A percentile compares a stretch with the other conserved stretches of the same genome.
Evolutionary conservation across 92 coral and sea anemone genomes (phyloP).

Genomic region (Pocillopora meandrina): DNA sequence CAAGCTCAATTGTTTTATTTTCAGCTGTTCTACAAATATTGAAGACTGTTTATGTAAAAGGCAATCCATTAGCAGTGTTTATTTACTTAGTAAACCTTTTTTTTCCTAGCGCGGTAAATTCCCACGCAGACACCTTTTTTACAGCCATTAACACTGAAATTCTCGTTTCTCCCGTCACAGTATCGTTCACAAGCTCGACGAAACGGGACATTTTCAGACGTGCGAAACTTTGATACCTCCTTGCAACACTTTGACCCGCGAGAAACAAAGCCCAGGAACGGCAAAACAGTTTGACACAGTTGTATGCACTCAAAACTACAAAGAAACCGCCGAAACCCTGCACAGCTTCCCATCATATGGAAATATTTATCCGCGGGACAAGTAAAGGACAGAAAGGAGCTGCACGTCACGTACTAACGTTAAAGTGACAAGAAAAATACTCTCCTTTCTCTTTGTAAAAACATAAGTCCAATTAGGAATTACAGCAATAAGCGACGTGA

Average conservation of each 20-base stretch:
- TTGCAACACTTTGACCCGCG: conserved; percentile 54
- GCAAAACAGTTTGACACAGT: conserved; percentile 11
- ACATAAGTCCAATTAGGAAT: no score
- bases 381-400: not conserved
- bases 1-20: conserved; percentile 34
- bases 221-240: conserved; percentile 17
- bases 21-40: conserved; percentile 37
- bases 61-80: conserved; percentile 42
- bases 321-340: conserved; percentile 32
- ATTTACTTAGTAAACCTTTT: not conserved
- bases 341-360: conserved; percentile 43
- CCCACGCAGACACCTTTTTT: not conserved
- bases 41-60: conserved; percentile 38
- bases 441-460: not conserved
- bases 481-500: not conserved
- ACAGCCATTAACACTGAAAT: not conserved
- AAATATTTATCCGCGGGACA: conserved; percentile 22
- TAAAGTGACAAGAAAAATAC: not conserved
- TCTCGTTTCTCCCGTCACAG: not conserved
- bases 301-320: conserved; percentile 28
- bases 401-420: conserved; percentile 13
- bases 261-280: conserved; percentile 34
- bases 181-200: conserved; percentile 8
- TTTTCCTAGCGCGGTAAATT: not conserved
- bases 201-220: conserved; percentile 27